Base-by-base conservation (phyloP, 2,888 invertebrate species). In the Synergus umbraculus region DNA sequence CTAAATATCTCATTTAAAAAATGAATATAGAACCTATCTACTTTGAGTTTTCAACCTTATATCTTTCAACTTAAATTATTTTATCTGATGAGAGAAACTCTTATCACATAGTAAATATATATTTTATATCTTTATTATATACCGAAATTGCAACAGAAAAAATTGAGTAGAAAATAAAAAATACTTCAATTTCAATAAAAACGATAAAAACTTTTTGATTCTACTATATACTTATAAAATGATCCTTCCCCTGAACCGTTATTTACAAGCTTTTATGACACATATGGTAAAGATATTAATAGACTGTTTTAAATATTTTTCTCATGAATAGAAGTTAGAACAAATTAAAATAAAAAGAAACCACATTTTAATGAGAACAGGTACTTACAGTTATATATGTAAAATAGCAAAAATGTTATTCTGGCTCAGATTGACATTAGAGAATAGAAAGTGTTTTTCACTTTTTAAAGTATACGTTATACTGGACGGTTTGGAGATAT, bases 241-340 rank as follows among this genome's bases (percentile, higher is more conserved):
- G 7, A 46, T 65, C 22, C 37, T 65, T 8, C 15, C 13, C 2
- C 13, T 49, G 29, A 73, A 73, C 69, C 69, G 69, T 73, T 73
- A 69, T 69, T 54, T 73, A 54, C 22, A 73, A 29, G 49, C 37
- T 54, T 49, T 15, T 29, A 73, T 73, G 69, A n/a, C 49, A 73
- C 69, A 73, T 73, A 73, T 73, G 69, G 54, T 49, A 3, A 0
- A 54, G 15, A 46, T 54, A 69, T 15, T 49, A 69, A 49, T 22
- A 46, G 46, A 37, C 44, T 37, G 15, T 49, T 49, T 9, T 15
- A 18, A 73, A 73, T 73, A 2, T n/a, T 15, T 15, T 29, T 13
- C n/a, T n/a, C n/a, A 5, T 29, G 8, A 69, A 73, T 49, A 37
- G 37, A 49, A 73, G 29, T 29, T 37, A 29, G 46, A 13, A 73